These are phyloP conservation scores for Zelleria hepariella DNA, from an alignment of 2,888 invertebrate species.

Conservation along the genomic window DNA sequence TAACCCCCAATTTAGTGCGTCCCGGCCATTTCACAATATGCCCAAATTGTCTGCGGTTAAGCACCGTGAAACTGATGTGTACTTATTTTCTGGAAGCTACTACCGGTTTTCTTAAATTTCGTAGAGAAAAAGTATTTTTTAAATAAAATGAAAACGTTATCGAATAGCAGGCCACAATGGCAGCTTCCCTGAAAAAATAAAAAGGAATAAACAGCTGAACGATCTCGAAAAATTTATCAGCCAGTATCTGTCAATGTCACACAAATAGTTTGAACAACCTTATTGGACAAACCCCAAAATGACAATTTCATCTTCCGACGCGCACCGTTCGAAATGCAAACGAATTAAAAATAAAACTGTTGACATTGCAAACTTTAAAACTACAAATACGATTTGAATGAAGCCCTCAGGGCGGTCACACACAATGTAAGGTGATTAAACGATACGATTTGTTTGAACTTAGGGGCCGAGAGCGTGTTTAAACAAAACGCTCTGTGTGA, in stretches of 20 bases:
- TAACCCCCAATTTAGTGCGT: slow-evolving; percentile 54
- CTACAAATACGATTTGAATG: slow-evolving; percentile 68
- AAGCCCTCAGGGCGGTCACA: slow-evolving; percentile 26
- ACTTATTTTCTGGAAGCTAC: slow-evolving; percentile 53
- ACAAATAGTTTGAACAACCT: background rate
- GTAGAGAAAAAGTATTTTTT: slow-evolving; percentile 2
- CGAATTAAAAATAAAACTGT: slow-evolving; percentile 28
- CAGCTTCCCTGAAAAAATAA: no score
- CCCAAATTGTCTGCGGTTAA: slow-evolving; percentile 51
- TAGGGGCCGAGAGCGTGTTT: background rate
- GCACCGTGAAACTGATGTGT: slow-evolving; percentile 44
- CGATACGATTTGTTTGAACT: background rate
- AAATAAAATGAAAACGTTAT: background rate
- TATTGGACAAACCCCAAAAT: background rate
- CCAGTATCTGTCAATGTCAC: background rate
- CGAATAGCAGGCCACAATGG: no score
- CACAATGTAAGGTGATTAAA: slow-evolving; percentile 1
- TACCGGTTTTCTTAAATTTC: slow-evolving; percentile 27
- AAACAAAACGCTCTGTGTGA: slow-evolving; percentile 1
- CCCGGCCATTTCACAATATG: slow-evolving; percentile 57
- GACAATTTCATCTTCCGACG: slow-evolving; percentile 10
- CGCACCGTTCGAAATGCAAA: slow-evolving; percentile 6
- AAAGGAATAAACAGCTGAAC: no score
- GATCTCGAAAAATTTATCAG: no score
- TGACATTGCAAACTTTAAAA: slow-evolving; percentile 59